Conservation (phyloP, 2,888 invertebrate genomes). For the Leptura quadrifasciata region DNA sequence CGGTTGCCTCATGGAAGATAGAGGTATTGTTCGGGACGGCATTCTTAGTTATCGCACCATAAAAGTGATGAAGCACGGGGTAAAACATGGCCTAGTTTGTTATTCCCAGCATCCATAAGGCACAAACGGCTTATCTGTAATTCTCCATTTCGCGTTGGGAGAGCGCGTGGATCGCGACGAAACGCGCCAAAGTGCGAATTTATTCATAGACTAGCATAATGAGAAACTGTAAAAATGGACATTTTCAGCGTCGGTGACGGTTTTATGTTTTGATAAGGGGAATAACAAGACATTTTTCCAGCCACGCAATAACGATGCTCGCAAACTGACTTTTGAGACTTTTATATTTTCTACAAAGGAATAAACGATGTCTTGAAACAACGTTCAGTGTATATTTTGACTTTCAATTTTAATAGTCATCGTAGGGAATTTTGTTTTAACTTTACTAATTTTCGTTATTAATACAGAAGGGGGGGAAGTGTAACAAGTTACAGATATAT, state of each 20-base stretch:
- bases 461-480: too few species aligned
- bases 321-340: conserved; percentile 47
- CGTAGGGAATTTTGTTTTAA: too few species aligned
- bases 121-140: conserved; percentile 71
- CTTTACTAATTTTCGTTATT: too few species aligned
- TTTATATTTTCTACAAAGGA: neutral
- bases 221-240: conserved; percentile 77
- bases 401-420: too few species aligned
- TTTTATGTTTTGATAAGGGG: conserved; percentile 76
- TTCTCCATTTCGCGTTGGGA: conserved; percentile 69
- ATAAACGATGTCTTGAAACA: neutral
- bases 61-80: conserved; percentile 72
- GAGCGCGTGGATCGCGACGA: conserved; percentile 61
- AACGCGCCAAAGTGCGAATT: conserved; percentile 75
- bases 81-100: conserved; percentile 71
- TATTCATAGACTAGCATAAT: conserved; percentile 76
- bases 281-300: conserved; percentile 72
- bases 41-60: conserved; percentile 69
- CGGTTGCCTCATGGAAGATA: conserved; percentile 47
- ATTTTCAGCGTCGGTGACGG: conserved; percentile 73
- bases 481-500: too few species aligned
- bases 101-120: conserved; percentile 63
- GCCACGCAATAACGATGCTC: conserved; percentile 64
- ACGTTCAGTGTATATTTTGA: neutral
- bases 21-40: conserved; percentile 56